Evolutionary conservation across 2,797 vertebrate genomes (phyloP).

Genomic region (Momotus momota): DNA sequence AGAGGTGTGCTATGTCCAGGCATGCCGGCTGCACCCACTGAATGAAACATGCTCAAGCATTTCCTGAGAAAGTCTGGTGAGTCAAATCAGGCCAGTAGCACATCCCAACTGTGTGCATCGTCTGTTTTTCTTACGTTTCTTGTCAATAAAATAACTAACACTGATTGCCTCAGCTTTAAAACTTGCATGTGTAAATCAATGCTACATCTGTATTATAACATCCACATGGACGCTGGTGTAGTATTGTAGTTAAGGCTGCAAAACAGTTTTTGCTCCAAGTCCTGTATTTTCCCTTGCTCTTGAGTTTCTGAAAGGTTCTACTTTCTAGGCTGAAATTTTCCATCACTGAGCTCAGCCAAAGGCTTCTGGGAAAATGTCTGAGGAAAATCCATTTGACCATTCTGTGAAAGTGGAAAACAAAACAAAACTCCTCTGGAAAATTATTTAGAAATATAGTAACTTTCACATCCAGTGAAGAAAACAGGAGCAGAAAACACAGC

Average conservation of each 20-base stretch:
- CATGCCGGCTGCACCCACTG: constrained; percentile 48
- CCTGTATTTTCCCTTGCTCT: constrained; percentile 73
- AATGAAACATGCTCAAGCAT: constrained; percentile 56
- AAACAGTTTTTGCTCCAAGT: constrained; percentile 45
- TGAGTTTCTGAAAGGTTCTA: constrained; percentile 77
- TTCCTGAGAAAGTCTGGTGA: constrained; percentile 65
- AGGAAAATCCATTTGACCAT: constrained; percentile 77
- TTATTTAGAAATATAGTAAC: constrained; percentile 18
- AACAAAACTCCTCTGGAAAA: constrained; percentile 47
- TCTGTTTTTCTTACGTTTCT: constrained; percentile 33
- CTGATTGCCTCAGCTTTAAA: neutral
- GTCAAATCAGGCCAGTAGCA: constrained; percentile 58
- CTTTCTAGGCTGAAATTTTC: constrained; percentile 84
- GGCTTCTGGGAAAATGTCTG: constrained; percentile 75
- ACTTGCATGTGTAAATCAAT: neutral
- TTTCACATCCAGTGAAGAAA: constrained; percentile 11
- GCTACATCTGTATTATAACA: neutral
- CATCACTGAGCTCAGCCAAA: constrained; percentile 77
- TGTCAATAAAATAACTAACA: constrained; percentile 54
- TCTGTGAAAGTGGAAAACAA: constrained; percentile 74
- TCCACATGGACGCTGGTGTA: neutral
- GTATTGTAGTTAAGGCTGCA: constrained; percentile 27
- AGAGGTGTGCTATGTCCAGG: constrained; percentile 40
- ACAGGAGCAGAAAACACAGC: neutral
- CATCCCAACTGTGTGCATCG: neutral